Conservation (phyloP, 2,113 vertebrate species). For the Malurus elegans region DNA sequence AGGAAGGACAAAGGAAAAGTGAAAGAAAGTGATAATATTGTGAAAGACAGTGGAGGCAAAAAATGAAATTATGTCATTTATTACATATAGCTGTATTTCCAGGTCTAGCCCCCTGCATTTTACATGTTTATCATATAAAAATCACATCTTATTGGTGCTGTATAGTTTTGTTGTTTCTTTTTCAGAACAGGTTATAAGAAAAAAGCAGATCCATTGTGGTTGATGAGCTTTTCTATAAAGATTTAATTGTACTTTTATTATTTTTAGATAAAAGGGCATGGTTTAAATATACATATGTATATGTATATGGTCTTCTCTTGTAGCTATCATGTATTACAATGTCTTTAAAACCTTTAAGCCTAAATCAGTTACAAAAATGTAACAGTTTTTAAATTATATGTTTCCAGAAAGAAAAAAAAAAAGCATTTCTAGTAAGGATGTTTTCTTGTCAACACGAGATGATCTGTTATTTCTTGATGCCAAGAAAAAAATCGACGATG, state of each 20-base stretch:
- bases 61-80: not conserved
- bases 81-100: not conserved
- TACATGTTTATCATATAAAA: not conserved
- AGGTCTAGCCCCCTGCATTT: not conserved
- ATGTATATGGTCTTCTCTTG: not conserved
- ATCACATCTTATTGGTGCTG: not conserved
- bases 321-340: not conserved
- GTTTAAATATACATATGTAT: not conserved
- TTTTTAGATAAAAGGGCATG: not conserved
- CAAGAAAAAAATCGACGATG: not conserved
- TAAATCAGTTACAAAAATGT: not conserved
- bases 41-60: not conserved
- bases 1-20: not conserved
- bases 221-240: not conserved
- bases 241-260: not conserved
- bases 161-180: not conserved
- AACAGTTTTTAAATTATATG: not conserved
- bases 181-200: not conserved
- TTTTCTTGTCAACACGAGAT: not conserved
- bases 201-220: not conserved
- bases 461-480: not conserved
- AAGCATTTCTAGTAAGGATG: not conserved
- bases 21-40: not conserved
- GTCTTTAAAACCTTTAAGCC: not conserved
- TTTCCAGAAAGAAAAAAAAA: not conserved